Evolutionary conservation across 2,797 vertebrate genomes (phyloP), one percentile per base, ranked within the genome.

Genomic region (Meriones psammophilus): DNA sequence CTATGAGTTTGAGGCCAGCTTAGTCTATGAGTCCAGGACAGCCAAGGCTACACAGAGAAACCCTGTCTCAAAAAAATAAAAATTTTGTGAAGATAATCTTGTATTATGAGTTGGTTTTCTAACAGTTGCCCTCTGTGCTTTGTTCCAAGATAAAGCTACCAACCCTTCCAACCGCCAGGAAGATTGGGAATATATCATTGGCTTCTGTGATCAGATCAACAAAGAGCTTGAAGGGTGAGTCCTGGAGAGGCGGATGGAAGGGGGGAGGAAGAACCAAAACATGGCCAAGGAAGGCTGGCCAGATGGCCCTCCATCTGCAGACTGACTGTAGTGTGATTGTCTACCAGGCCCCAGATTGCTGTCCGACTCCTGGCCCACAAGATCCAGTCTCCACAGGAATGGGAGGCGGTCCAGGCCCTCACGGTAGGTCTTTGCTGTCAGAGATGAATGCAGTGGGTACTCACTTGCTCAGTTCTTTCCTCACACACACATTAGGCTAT

Each of bases 191-290:
- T 99, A 99, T 92, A 99, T 99, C 74, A 99, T 99, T 6, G 99
- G 99, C 97, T 99, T 99, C 98, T 99, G 99, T 97, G 99, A 99
- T 97, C 99, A 99, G 98, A 99, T 99, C 98, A 99, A 99, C 98
- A 99, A 99, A 97, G 99, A 99, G 80, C 99, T 99, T 36, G 99
- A 99, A 98, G 99, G 99, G 99, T 99, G 98, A 98, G 97, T 98
- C 71, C 89, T 77, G 85, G 12, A 56, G 69, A 68, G 92, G 56
- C 0, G 8, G 22, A 4, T 28, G 66, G 66, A 13, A 26, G 22
- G 10, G 56, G 62, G 69, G 92, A 60, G 1, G 8, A 28, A 5
- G 7, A 26, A 8, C 28, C 3, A 26, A 22, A 46, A 13, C 1
- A 8, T 14, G 50, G 33, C 77, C 54, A 5, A 18, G 30, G 58